Base-by-base conservation (phyloP, 2,888 invertebrate genomes). In the Dichetophora obliterata region DNA sequence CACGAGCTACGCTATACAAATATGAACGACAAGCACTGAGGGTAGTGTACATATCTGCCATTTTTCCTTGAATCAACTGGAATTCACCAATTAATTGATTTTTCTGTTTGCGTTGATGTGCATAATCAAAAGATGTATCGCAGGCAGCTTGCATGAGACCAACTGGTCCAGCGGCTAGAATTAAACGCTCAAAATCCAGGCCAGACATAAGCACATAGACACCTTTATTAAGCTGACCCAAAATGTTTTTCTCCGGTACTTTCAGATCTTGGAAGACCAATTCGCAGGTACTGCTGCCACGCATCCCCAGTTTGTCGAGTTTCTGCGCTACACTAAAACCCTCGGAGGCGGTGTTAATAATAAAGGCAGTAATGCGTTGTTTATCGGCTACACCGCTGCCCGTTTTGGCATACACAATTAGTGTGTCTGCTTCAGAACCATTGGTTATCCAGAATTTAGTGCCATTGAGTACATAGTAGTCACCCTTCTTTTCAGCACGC, bases 371-470 rank as follows among this genome's bases (percentile, higher is more conserved):
- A 76, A 99, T 96, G 0, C 95, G 96, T 87, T 98, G 98, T 84
- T 97, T 96, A 0, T 95, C 95, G 4, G 93, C 90, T 14, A 89
- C 91, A 76, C 80, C 85, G 11, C 74, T 81, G 24, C 85, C 91
- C 0, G 99, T 99, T 91, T 94, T 96, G 4, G 98, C 99, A 88
- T 99, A 99, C 24, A 98, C 98, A 83, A 99, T 93, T 80, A 98
- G 89, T 19, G 96, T 94, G 88, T 99, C 98, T 31, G 99, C 99
- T 89, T 98, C 96, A 0, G 98, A 95, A 6, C 96, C 99, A 88
- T 99, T 99, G 0, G 99, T 99, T 79, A 99, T 99, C 99, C 99
- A 99, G 90, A 99, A 99, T 89, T 99, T 99, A 83, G 92, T 96
- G 5, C 99, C 99, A 88, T 99, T 99, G 1, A 99, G 90, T 0